Conservation (phyloP, 2,888 invertebrate genomes). For the Acanthosoma haemorrhoidale region DNA sequence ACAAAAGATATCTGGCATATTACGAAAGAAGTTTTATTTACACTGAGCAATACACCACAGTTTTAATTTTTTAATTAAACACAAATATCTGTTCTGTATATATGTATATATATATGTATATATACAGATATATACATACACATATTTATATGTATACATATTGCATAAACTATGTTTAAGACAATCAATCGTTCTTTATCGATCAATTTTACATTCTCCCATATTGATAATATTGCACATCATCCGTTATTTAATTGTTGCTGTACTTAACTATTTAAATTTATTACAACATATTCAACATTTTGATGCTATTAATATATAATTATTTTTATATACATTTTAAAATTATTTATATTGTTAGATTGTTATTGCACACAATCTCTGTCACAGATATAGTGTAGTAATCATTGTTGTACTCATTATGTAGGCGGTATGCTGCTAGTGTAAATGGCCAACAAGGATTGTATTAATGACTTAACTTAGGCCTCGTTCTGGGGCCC, state of each 20-base stretch:
- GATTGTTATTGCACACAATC: constrained; percentile 26
- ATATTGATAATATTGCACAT: constrained; percentile 22
- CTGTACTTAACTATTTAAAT: constrained; percentile 25
- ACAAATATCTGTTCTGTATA: constrained; percentile 21
- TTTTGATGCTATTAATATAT: constrained; percentile 22
- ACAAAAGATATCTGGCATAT: constrained; percentile 33
- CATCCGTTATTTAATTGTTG: constrained; percentile 17
- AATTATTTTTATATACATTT: constrained; percentile 18
- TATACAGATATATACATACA: neutral
- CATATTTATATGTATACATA: neutral
- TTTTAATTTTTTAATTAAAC: no score
- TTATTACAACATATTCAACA: constrained; percentile 24
- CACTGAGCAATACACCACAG: constrained; percentile 39
- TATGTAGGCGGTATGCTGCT: constrained; percentile 31
- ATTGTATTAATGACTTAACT: constrained; percentile 17
- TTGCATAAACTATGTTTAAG: constrained; percentile 8
- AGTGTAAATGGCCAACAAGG: constrained; percentile 38
- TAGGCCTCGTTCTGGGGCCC: constrained; percentile 38
- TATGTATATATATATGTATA: constrained; percentile 14
- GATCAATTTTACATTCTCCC: neutral
- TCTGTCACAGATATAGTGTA: constrained; percentile 17
- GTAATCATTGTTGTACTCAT: constrained; percentile 13
- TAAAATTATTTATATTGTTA: constrained; percentile 20
- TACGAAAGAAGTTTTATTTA: constrained; percentile 36
- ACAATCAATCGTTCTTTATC: neutral